Base-by-base conservation (phyloP, 2,113 vertebrate genomes). In the Dolichotis patagonum region DNA sequence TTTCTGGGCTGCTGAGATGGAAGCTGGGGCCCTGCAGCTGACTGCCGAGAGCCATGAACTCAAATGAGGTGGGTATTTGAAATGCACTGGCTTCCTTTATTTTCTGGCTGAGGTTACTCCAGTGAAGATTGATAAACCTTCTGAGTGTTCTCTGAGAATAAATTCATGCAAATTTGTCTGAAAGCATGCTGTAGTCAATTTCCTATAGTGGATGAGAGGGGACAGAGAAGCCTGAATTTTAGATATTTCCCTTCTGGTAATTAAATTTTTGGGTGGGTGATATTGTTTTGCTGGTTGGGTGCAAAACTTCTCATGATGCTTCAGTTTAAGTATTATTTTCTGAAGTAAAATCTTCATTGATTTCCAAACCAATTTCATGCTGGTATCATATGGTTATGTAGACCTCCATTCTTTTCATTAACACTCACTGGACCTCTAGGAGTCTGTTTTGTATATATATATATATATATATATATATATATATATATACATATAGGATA, bases 11-110 rank as follows among this genome's bases (percentile, higher is more conserved):
- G 41, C 24, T 13, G 41, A 24, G 73, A 75, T 1, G 1, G 38
- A 41, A 77, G 26, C 2, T 46, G 26, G 43, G n/a, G 43, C 1
- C 13, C 49, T 16, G 28, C 7, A 17, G 7, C 43, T 78, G 26
- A 78, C 26, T 5, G 1, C 41, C 13, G 28, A 46, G 28, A n/a
- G n/a, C 17, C 19, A 46, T 46, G 30, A 71, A 84, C 28, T 69
- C 20, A 88, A 92, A 88, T 35, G 19, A 75, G 77, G 14, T 5
- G 43, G 7, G 7, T 88, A 12, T 85, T 81, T 81, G 56, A 92
- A 97, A 82, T 62, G 22, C 16, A 78, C 52, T 73, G 14, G 24
- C 5, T 65, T 91, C 9, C n/a, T 88, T 93, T 77, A 88, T 92
- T 83, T 90, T 92, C 63, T 65, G 35, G 0, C 81, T 71, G 7